Evolutionary conservation across 2,888 invertebrate genomes (phyloP), one percentile per base, ranked within the genome.

Genomic region (Sialis lutaria): DNA sequence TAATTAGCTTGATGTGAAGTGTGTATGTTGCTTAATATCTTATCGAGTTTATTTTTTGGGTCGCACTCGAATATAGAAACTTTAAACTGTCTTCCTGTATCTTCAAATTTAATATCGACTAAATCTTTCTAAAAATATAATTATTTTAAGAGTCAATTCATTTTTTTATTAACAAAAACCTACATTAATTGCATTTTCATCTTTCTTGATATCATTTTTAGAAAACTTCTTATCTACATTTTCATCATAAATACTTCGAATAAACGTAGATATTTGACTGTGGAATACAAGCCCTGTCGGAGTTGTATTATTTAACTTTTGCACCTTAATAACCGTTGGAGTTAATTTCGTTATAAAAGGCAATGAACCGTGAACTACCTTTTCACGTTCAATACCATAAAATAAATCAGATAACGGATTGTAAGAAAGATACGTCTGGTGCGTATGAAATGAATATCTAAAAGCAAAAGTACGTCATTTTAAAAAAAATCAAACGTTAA

Each of bases 331-430:
- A 13, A 40, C 22, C 4, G 22, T 22, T 4, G 22, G 22, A 22
- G 22, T 44, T 12, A 50, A 32, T 9, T 42, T 50, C 37, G 37
- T 47, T 30, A 49, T 49, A 7, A 50, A 45, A 8, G 49, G 47
- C 43, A 49, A 47, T 37, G 41, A 33, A 4, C 45, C 47, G 35
- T 50, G 49, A n/a, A 50, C 32, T 31, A 47, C 44, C 43, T 49
- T 49, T 9, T 47, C 40, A 44, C 80, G 71, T 22, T 78, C 71
- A 1, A 77, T 78, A 6, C 74, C 72, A 54, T 81, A 79, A 56
- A 77, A 74, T 1, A 77, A 68, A 55, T 75, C 73, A 1, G 74
- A 63, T 7, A 82, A 64, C 0, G 81, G 80, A 53, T 81, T 82
- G 50, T 77, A 78, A 62, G 52, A 67, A 63, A 64, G 64, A 43